These are phyloP conservation scores for Paguma larvata DNA, from an alignment of 2,797 vertebrate species.

Conservation along the genomic window DNA sequence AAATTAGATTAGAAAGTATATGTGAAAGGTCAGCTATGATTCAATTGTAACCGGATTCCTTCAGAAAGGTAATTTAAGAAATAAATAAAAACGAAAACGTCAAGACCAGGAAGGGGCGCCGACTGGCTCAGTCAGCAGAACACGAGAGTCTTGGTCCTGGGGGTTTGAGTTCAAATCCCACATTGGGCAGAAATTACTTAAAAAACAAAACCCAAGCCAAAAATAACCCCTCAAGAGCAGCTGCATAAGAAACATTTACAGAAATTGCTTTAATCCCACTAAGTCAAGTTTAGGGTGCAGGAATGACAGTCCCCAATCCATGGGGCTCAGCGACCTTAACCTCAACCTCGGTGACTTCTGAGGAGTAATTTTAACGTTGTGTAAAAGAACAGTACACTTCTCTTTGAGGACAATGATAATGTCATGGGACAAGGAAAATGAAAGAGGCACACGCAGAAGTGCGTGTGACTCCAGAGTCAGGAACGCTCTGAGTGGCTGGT, in stretches of 20 bases:
- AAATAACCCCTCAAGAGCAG: not conserved
- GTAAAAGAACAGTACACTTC: not conserved
- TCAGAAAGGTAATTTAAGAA: not conserved
- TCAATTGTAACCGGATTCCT: not conserved
- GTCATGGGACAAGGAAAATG: not conserved
- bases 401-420: not conserved
- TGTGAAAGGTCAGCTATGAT: not conserved
- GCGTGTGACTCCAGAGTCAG: not conserved
- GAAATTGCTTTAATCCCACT: not conserved
- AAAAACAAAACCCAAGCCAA: not conserved
- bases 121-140: not conserved
- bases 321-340: not conserved
- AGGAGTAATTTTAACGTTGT: not conserved
- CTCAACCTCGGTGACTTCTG: not conserved
- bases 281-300: not conserved
- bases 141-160: not conserved
- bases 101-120: not conserved
- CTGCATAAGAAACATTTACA: not conserved
- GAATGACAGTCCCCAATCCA: not conserved
- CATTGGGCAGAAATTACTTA: not conserved
- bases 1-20: not conserved
- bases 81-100: not conserved
- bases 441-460: not conserved
- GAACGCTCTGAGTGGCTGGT: not conserved
- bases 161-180: not conserved